A percentile compares a stretch with the other conserved stretches of the same genome.
These are phyloP conservation scores for Scortum barcoo DNA, from an alignment of 2,113 vertebrate genomes.

Conservation along the genomic window DNA sequence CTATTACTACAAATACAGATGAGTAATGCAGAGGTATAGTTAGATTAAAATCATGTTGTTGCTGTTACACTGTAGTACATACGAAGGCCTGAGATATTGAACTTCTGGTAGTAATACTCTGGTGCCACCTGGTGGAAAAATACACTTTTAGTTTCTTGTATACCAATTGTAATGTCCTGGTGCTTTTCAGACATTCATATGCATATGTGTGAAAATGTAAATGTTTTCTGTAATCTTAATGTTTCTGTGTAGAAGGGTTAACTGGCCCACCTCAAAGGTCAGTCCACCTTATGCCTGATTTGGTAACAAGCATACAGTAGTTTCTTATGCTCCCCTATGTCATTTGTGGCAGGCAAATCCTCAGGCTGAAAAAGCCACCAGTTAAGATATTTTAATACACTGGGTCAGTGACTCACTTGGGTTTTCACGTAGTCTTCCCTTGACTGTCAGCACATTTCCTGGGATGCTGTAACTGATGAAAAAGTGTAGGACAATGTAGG, in stretches of 20 bases:
- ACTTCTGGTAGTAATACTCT: neutral
- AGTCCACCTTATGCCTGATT: constrained; percentile 13
- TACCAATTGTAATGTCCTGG: neutral
- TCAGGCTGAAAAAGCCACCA: too few relatives aligned
- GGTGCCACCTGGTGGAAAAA: constrained; percentile 29
- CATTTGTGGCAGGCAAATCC: too few relatives aligned
- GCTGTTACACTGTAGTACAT: neutral
- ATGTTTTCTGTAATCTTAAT: neutral
- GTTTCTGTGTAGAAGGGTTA: neutral
- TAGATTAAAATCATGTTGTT: neutral
- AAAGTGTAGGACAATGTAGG: too few relatives aligned
- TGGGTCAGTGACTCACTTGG: too few relatives aligned
- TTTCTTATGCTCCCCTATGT: too few relatives aligned
- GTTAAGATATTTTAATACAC: too few relatives aligned
- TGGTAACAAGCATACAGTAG: too few relatives aligned
- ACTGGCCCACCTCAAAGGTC: neutral
- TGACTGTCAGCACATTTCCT: too few relatives aligned
- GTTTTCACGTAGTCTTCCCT: too few relatives aligned
- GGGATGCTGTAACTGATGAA: too few relatives aligned
- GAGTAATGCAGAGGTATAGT: neutral
- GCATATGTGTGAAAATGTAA: too few relatives aligned
- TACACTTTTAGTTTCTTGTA: neutral
- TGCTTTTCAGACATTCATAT: too few relatives aligned
- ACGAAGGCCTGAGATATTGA: neutral
- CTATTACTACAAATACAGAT: neutral